phyloP scores from a whole-genome alignment of 2,797 vertebrate genomes.

The Limosa lapponica region DNA sequence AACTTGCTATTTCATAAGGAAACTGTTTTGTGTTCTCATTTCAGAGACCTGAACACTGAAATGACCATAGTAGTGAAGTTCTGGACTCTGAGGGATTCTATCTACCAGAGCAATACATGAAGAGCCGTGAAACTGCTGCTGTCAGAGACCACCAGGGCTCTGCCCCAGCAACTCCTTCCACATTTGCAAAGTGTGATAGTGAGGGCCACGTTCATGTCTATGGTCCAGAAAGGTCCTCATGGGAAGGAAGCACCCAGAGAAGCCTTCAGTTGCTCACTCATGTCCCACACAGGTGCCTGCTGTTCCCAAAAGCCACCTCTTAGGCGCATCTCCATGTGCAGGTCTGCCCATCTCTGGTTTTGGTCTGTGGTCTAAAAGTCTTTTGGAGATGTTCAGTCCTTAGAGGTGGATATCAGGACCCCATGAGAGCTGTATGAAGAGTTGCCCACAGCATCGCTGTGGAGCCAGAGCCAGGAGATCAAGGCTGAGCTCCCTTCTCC shows the following conservation, averaged over 20 bases:
- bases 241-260: not conserved
- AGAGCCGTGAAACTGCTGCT: not conserved
- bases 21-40: not conserved
- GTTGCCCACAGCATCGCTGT: rapidly evolving
- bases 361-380: not conserved
- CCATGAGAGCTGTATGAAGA: not conserved
- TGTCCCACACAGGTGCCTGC: not conserved
- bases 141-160: not conserved
- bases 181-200: rapidly evolving
- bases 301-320: not conserved
- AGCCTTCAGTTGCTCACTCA: not conserved
- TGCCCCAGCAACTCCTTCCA: not conserved
- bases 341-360: not conserved
- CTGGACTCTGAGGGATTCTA: not conserved
- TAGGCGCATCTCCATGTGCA: not conserved
- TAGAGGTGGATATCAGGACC: no score
- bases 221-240: not conserved
- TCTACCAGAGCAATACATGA: not conserved
- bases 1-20: not conserved
- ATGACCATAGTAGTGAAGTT: not conserved
- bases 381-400: not conserved
- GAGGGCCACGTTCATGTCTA: no score
- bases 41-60: not conserved
- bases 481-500: not conserved
- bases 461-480: rapidly evolving